Evolutionary conservation across 2,888 invertebrate species (phyloP).

Genomic region (Dione vanillae): DNA sequence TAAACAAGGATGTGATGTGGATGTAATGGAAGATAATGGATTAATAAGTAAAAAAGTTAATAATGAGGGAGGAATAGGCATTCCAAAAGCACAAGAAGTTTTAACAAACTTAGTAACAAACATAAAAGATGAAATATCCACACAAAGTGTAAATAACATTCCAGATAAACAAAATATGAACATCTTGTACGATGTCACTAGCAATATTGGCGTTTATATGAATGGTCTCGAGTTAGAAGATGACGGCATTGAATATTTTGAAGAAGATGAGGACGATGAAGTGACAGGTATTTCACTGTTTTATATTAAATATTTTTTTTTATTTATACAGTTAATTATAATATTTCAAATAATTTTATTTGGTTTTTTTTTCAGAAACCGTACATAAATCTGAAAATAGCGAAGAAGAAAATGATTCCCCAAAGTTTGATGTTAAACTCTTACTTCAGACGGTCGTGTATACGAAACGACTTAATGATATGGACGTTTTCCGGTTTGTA

Average conservation of each 20-base stretch:
- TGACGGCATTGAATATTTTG: conserved; percentile 53
- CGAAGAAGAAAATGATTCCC: conserved; percentile 28
- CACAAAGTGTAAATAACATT: not conserved
- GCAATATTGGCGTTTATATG: conserved; percentile 44
- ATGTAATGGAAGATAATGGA: conserved; percentile 47
- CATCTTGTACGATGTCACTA: conserved; percentile 31
- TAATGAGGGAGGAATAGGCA: no score
- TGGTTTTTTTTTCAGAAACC: conserved; percentile 39
- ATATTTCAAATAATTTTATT: not conserved
- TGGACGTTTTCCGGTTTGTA: conserved; percentile 58
- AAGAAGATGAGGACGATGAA: conserved; percentile 46
- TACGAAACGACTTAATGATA: conserved; percentile 67
- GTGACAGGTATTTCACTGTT: conserved; percentile 23
- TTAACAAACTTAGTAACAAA: no score
- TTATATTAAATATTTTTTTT: not conserved
- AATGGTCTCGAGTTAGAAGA: conserved; percentile 65
- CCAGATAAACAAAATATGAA: conserved; percentile 18
- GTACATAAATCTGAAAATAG: conserved; percentile 25
- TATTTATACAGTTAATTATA: not conserved
- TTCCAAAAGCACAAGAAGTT: not conserved
- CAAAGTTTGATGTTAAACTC: conserved; percentile 69
- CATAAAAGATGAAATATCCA: not conserved
- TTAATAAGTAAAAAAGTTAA: not conserved
- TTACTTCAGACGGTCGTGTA: conserved; percentile 67
- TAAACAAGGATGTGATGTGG: conserved; percentile 12